Base-by-base conservation (phyloP, 2,797 vertebrate genomes). In the Distichodus sexfasciatus region DNA sequence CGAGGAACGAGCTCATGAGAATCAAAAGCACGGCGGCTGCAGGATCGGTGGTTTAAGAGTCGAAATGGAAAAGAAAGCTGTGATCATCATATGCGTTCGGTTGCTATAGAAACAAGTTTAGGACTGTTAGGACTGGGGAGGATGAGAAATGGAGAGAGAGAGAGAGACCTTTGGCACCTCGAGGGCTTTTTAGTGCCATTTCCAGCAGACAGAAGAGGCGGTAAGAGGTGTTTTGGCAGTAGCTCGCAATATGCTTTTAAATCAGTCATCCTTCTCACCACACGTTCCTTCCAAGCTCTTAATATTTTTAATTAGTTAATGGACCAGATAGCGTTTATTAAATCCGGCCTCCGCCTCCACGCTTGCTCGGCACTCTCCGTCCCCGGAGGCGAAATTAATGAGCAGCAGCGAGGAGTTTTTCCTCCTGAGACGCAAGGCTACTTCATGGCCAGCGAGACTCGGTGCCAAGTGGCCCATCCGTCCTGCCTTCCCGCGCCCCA, bases 281-380 rank as follows among this genome's bases (percentile, higher is more conserved):
- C 81, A 57, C 76, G 69, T 83, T 74, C 66, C 72, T 82, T 84
- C 81, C 83, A 76, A 85, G 79, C 80, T 77, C 78, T 84, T 88
- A 88, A 90, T 89, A 90, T 84, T 86, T 79, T 84, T 92, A 91
- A 93, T 93, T 92, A 91, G 86, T 88, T 91, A 92, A 92, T 92
- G 90, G 90, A 90, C 79, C 71, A 79, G 86, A 86, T 90, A 89
- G 84, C 88, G 87, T 91, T 90, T 88, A 89, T 89, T 89, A 89
- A 88, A 85, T 84, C 84, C 83, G 85, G 79, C 79, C 74, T 59
- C 75, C 77, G 77, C 75, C 73, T 69, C 81, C 43, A 40, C 53
- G 12, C 6, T 46, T 26, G 26, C 44, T 41, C 61, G 11, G 59
- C 66, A 63, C 40, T 23, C 6, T 38, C 35, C 41, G 1, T 55